Percentiles rank a stretch among this genome's conserved stretches.
Conservation (phyloP, 2,113 vertebrate genomes). For the Dermatemys mawii region DNA sequence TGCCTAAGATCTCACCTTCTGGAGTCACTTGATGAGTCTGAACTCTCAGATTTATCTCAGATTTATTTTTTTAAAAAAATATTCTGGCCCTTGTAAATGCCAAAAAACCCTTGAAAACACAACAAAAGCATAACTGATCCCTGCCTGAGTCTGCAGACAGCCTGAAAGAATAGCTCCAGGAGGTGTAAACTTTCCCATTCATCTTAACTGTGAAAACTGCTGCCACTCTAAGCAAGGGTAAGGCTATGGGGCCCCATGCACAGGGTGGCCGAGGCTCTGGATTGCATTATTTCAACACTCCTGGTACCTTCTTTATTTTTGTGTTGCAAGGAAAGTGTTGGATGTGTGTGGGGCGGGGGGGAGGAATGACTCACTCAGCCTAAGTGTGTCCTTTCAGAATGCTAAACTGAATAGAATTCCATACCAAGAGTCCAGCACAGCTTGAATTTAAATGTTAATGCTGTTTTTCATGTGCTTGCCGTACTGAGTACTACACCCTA, state of each 20-base stretch:
- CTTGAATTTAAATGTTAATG: constrained; percentile 18
- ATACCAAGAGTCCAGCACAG: not conserved
- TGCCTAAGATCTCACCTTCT: not conserved
- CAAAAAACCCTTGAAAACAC: not conserved
- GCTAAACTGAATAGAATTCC: constrained; percentile 23
- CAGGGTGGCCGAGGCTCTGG: not conserved
- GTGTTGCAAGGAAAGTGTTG: constrained; percentile 45
- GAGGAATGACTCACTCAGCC: constrained; percentile 43
- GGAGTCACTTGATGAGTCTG: not conserved
- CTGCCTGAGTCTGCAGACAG: not conserved
- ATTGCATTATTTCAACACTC: not conserved
- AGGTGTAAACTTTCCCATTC: not conserved
- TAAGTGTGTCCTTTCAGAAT: constrained; percentile 47
- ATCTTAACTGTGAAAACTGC: not conserved
- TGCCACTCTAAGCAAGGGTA: not conserved
- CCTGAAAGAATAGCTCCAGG: not conserved
- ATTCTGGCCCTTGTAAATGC: not conserved
- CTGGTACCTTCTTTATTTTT: not conserved
- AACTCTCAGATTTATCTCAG: not conserved
- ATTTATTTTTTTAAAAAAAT: not conserved
- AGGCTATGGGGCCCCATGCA: not conserved
- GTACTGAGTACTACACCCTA: not conserved
- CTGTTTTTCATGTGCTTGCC: not conserved
- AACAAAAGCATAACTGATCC: not conserved
- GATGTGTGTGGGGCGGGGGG: not conserved